These are phyloP conservation scores for Boulengeromyrus knoepffleri DNA, from an alignment of 2,113 vertebrate genomes.

Conservation along the genomic window DNA sequence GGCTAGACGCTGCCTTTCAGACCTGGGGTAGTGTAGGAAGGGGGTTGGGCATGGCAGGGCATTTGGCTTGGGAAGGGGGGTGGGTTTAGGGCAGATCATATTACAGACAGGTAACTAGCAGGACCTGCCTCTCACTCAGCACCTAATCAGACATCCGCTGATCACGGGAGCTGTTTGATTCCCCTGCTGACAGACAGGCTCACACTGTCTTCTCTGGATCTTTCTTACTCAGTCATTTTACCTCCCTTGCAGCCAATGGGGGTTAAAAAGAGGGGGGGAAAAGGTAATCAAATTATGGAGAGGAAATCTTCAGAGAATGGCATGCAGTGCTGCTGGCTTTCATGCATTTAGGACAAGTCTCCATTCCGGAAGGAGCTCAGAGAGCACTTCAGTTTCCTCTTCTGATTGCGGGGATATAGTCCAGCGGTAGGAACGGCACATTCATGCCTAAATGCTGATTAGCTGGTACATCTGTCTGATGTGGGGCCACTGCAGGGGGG, in stretches of 20 bases:
- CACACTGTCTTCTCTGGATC: neutral
- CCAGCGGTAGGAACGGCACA: neutral
- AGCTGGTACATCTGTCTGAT: neutral
- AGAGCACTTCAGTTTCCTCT: slow-evolving; percentile 4
- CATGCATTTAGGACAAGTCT: neutral
- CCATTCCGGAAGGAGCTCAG: neutral
- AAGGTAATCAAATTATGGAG: slow-evolving; percentile 8
- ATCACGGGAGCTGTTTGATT: neutral
- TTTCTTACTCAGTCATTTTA: neutral
- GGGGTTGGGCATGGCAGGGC: neutral
- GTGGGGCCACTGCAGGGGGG: neutral
- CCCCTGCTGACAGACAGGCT: slow-evolving; percentile 4
- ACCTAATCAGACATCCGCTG: neutral
- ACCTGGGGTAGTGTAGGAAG: neutral
- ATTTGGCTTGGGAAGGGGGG: neutral
- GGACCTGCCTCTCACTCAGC: slow-evolving; percentile 6
- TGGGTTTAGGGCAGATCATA: neutral
- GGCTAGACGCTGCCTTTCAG: neutral
- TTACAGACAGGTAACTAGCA: slow-evolving; percentile 7
- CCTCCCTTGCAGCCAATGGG: neutral
- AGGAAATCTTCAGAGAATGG: neutral
- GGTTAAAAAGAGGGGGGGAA: neutral
- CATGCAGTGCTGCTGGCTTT: neutral
- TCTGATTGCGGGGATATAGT: neutral
- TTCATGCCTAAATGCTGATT: slow-evolving; percentile 2